phyloP scores from a whole-genome alignment of 2,797 vertebrate species.

The Tokudaia muenninki region DNA sequence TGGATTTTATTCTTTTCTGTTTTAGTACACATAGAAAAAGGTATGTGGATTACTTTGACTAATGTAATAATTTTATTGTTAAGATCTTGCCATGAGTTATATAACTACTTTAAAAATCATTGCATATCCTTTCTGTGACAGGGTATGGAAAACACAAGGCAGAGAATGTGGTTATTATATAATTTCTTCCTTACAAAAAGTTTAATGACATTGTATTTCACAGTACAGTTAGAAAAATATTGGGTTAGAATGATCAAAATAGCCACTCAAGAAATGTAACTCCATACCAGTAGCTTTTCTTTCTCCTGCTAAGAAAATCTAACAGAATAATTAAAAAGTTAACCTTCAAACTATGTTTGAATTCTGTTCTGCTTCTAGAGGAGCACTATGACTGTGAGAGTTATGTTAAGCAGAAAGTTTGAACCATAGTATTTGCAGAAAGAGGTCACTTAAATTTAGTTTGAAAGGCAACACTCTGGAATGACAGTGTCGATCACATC shows the following conservation, averaged over 20 bases:
- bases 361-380: conserved; percentile 76
- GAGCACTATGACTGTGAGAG: conserved; percentile 44
- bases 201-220: conserved; percentile 58
- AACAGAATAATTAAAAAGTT: conserved; percentile 79
- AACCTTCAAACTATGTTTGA: conserved; percentile 77
- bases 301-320: conserved; percentile 77
- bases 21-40: conserved; percentile 79
- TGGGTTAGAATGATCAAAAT: conserved; percentile 72
- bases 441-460: conserved; percentile 77
- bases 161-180: conserved; percentile 62
- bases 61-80: conserved; percentile 83
- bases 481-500: conserved; percentile 28
- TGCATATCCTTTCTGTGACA: conserved; percentile 74
- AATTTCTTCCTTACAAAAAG: conserved; percentile 31
- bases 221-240: conserved; percentile 73
- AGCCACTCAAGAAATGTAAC: conserved; percentile 68
- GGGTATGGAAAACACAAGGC: conserved; percentile 67
- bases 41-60: conserved; percentile 78
- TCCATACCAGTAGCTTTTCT: conserved; percentile 69
- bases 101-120: conserved; percentile 82
- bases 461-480: conserved; percentile 39
- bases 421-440: conserved; percentile 73
- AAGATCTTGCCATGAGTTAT: conserved; percentile 82
- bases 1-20: conserved; percentile 84
- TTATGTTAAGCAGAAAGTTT: conserved; percentile 68